Evolutionary conservation across 1,140 invertebrate genomes (phyloP), one percentile per base, ranked within the genome.

Genomic region (Drosophila orena): DNA sequence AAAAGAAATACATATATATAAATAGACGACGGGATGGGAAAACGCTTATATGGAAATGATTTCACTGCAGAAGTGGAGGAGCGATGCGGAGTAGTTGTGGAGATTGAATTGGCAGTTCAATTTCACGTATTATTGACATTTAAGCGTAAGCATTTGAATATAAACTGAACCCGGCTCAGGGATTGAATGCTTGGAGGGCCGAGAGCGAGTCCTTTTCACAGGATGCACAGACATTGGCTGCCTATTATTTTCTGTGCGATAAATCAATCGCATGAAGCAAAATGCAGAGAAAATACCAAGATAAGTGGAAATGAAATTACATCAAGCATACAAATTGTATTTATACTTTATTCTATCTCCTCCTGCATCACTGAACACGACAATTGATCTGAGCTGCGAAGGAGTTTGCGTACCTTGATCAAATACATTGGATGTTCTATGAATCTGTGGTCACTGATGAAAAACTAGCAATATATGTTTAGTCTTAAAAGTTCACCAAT

Each of bases 41-140:
- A 83, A 49, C 65, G 78, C 77, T 81, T 88, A 74, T 78, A 81
- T 81, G 83, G 79, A 86, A 86, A 86, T 86, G 74, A 88, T 88
- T 85, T 66, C 27, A 62, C 54, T 47, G 57, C 40, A 47, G 57
- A 10, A 40, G 43, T 59, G 78, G 49, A 57, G 27, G 70, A 79
- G 37, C 43, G 38, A 65, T 30, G 47, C 52, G 57, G 52, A 77
- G 58, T 65, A 72, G 54, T 72, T 66, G 79, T 65, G 64, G 59
- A 89, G 68, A 88, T 89, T 84, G 79, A 89, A 83, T 89, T 89
- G 85, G 84, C 84, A 89, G 84, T 89, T 89, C 84, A 89, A 89
- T 89, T 89, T 89, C 85, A 89, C 84, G 80, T 90, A 80, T 89
- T 89, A 89, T 89, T 89, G 84, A 89, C 84, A 89, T 84, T 89